Base-by-base conservation (phyloP, 2,797 vertebrate species). In the Garrulus glandarius region DNA sequence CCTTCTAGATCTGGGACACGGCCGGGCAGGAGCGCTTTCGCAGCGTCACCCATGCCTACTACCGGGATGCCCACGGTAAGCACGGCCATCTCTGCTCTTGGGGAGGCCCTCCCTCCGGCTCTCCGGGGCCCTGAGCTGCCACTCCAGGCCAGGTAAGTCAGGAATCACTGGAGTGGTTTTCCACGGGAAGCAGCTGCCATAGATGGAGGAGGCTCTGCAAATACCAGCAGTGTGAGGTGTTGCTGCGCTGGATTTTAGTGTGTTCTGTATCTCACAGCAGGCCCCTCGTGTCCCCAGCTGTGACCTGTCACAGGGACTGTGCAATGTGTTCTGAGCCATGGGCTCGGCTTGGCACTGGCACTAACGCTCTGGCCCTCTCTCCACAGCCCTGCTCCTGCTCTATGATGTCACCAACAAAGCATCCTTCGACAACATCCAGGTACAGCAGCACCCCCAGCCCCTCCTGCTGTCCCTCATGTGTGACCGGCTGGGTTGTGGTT, bases 11-110 rank as follows among this genome's bases (percentile, higher is more conserved):
- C 97, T 99, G 99, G 99, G 99, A 99, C 94, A 99, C 99, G 0
- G 99, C 99, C 5, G 99, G 99, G 64, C 99, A 99, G 97, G 99
- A 99, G 97, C 98, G 99, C 53, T 99, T 99, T 97, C 99, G 99
- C 94, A 99, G 99, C 4, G 99, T 99, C 96, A 99, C 99, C 14
- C 99, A 99, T 4, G 99, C 99, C 49, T 99, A 99, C 97, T 99
- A 99, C 97, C 98, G 99, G 97, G 99, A 99, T 69, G 99, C 99
- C 43, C 99, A 99, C 96, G 99, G 99, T 99, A 97, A 97, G 98
- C 50, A 63, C 4, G 6, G 61, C 41, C 27, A 3, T 27, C 34
- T 5, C 15, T 2, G 27, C 59, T 14, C 17, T 3, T 10, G 64
- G 20, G 11, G 10, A 39, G 2, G 24, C 30, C 21, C n/a, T 77